A percentile compares a stretch with the other conserved stretches of the same genome.
phyloP scores from a whole-genome alignment of 2,113 vertebrate species.

The Pavo muticus region DNA sequence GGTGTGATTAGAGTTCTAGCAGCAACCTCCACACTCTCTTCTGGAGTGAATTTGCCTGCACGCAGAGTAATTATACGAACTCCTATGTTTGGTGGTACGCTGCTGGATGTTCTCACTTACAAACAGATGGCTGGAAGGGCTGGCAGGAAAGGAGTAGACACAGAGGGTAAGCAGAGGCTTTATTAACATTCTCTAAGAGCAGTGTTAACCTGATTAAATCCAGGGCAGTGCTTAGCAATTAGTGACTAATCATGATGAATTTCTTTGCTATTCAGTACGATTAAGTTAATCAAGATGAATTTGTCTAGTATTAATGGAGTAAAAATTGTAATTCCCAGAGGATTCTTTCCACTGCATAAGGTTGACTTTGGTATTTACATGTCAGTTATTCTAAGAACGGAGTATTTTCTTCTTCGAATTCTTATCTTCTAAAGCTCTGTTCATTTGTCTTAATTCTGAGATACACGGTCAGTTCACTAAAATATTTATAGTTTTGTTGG shows the following conservation, averaged over 20 bases:
- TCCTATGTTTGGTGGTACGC: constrained; percentile 88
- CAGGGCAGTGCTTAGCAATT: not conserved
- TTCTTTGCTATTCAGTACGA: constrained; percentile 24
- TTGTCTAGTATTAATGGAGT: constrained; percentile 51
- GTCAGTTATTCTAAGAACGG: not conserved
- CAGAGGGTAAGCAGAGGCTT: constrained; percentile 79
- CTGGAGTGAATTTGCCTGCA: constrained; percentile 96
- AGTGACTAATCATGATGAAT: constrained; percentile 36
- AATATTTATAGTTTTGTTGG: not conserved
- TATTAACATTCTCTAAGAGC: constrained; percentile 1
- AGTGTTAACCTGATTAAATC: constrained; percentile 36
- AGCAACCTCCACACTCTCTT: constrained; percentile 96
- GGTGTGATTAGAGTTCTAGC: constrained; percentile 87
- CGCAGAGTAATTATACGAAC: constrained; percentile 94
- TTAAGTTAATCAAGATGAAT: constrained; percentile 59
- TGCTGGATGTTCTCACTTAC: constrained; percentile 92
- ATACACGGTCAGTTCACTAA: not conserved
- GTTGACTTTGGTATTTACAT: not conserved
- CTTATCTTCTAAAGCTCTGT: not conserved
- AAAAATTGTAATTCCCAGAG: constrained; percentile 13
- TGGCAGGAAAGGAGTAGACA: constrained; percentile 95
- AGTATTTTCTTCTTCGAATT: constrained; percentile 15
- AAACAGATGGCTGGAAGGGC: constrained; percentile 98
- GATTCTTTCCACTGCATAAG: constrained; percentile 1
- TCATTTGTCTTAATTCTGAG: not conserved